Evolutionary conservation across 92 coral and sea anemone species (phyloP).

Genomic region (Phenganax subtilis): DNA sequence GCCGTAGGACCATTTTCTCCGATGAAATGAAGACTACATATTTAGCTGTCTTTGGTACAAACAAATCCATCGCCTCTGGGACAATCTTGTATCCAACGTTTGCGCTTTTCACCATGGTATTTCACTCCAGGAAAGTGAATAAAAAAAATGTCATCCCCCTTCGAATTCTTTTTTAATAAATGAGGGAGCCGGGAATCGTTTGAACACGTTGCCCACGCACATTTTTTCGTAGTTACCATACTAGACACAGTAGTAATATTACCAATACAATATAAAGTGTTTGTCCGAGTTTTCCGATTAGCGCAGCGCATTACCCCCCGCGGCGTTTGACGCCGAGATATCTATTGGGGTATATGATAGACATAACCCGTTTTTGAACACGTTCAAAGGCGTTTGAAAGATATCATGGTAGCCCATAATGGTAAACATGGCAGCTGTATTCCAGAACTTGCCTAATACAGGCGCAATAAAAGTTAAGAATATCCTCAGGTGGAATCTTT

Average conservation of each 20-base stretch:
- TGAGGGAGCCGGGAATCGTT: conserved; percentile 53
- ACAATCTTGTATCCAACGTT: conserved; percentile 49
- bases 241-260: neutral
- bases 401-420: too few relatives aligned
- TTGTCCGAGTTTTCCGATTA: neutral
- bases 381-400: too few relatives aligned
- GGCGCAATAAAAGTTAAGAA: too few relatives aligned
- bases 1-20: conserved; percentile 55
- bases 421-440: too few relatives aligned
- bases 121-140: conserved; percentile 51
- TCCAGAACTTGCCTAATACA: too few relatives aligned
- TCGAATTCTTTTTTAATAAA: conserved; percentile 40
- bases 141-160: conserved; percentile 20
- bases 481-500: too few relatives aligned
- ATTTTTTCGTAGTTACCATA: conserved; percentile 50
- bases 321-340: conserved; percentile 4
- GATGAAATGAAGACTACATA: conserved; percentile 50
- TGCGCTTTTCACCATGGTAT: conserved; percentile 50
- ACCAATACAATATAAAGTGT: too few relatives aligned
- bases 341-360: neutral
- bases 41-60: conserved; percentile 46
- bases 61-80: conserved; percentile 51
- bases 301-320: neutral
- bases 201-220: conserved; percentile 52
- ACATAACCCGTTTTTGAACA: too few relatives aligned